A percentile compares a stretch with the other conserved stretches of the same genome.
Conservation (phyloP, 2,113 vertebrate genomes). For the Notarius quadriscutis region DNA sequence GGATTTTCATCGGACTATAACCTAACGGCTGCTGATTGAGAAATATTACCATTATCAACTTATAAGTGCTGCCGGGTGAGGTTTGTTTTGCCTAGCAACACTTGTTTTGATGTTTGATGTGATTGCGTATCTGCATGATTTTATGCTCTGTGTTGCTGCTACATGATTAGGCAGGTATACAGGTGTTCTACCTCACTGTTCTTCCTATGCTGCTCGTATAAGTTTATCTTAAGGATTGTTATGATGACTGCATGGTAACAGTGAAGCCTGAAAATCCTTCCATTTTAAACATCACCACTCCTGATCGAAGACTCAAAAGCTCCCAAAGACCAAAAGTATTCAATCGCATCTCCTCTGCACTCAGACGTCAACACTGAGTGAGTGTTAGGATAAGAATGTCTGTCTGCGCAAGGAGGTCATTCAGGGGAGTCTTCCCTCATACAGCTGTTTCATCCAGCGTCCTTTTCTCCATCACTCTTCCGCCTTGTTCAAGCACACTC, state of each 20-base stretch:
- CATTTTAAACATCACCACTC: not conserved
- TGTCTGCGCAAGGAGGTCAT: not conserved
- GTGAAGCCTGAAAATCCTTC: too few relatives aligned
- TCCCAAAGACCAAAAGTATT: not conserved
- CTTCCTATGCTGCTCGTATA: not conserved
- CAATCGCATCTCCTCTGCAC: not conserved
- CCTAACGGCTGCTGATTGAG: too few relatives aligned
- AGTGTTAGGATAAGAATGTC: not conserved
- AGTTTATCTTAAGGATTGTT: too few relatives aligned
- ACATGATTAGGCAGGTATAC: not conserved
- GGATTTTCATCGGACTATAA: too few relatives aligned
- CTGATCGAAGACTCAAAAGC: not conserved
- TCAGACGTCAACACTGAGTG: not conserved
- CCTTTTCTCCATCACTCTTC: not conserved
- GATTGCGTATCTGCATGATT: not conserved
- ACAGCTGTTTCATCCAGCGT: not conserved
- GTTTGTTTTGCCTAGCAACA: too few relatives aligned
- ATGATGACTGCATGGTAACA: too few relatives aligned
- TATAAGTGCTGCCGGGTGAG: too few relatives aligned
- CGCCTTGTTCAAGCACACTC: not conserved
- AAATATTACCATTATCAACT: too few relatives aligned
- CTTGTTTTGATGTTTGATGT: not conserved
- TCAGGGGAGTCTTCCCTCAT: not conserved
- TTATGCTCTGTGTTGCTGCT: not conserved
- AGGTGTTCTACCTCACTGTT: not conserved